These are phyloP conservation scores for Micromesistius poutassou DNA, from an alignment of 2,797 vertebrate species.

Conservation along the genomic window DNA sequence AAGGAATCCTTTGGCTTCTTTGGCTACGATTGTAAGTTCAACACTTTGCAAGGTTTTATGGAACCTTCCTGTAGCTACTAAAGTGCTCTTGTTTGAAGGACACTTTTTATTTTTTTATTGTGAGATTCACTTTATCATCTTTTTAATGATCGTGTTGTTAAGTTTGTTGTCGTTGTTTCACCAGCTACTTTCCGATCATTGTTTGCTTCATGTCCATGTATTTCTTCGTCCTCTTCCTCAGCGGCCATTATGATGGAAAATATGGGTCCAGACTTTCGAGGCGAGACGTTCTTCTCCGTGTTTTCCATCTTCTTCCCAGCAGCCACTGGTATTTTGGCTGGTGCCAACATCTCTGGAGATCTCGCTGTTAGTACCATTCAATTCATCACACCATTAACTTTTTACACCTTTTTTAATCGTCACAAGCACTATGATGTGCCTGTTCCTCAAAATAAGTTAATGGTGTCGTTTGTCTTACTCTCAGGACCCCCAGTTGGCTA, in stretches of 20 bases:
- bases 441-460: not conserved
- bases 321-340: slow-evolving; percentile 96
- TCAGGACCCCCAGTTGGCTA: slow-evolving; percentile 95
- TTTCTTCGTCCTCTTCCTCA: slow-evolving; percentile 43
- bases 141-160: not conserved
- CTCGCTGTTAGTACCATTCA: slow-evolving; percentile 81
- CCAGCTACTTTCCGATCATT: not conserved
- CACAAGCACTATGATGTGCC: not conserved
- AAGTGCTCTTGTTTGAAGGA: not conserved
- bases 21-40: slow-evolving; percentile 83
- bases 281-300: slow-evolving; percentile 91
- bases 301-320: slow-evolving; percentile 99
- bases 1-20: slow-evolving; percentile 88
- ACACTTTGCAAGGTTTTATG: not conserved
- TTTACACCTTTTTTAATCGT: not conserved
- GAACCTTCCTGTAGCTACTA: not conserved
- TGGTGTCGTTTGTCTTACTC: slow-evolving; percentile 9
- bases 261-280: slow-evolving; percentile 89
- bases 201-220: not conserved
- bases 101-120: not conserved
- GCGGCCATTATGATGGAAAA: slow-evolving; percentile 91
- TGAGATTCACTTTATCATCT: not conserved
- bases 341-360: slow-evolving; percentile 98
- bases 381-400: not conserved
- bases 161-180: not conserved